phyloP scores from a whole-genome alignment of 2,113 vertebrate genomes.

The Prunella fulvescens region DNA sequence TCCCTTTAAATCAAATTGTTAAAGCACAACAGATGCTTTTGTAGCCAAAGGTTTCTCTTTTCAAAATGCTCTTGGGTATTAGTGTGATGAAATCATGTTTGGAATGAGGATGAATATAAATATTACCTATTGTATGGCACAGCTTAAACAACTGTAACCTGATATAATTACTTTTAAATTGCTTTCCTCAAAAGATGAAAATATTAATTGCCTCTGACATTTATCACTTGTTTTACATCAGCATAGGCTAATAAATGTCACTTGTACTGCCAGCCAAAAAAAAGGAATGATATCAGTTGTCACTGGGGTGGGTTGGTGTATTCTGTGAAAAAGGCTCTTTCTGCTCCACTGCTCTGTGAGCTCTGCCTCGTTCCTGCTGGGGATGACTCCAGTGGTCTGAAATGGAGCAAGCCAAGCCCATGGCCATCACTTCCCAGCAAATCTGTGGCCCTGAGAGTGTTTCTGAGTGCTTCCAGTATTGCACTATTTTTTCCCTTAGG shows the following conservation, averaged over 20 bases:
- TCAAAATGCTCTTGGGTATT: not conserved
- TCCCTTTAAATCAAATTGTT: not conserved
- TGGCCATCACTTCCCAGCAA: not conserved
- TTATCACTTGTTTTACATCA: slow-evolving; percentile 40
- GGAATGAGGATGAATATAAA: not conserved
- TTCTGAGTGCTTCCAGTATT: not conserved
- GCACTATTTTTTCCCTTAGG: not conserved
- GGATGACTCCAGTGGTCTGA: not conserved
- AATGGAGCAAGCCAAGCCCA: not conserved
- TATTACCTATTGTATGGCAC: not conserved
- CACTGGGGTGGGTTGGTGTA: not conserved
- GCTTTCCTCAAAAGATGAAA: slow-evolving; percentile 18
- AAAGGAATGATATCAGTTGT: not conserved
- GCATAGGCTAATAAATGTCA: slow-evolving; percentile 25
- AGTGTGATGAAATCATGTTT: slow-evolving; percentile 4
- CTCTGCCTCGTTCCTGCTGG: not conserved
- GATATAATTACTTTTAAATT: slow-evolving; percentile 41
- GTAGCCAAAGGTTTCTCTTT: not conserved
- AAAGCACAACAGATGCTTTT: slow-evolving; percentile 12
- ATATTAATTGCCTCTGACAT: slow-evolving; percentile 32
- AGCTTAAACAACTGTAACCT: slow-evolving; percentile 32
- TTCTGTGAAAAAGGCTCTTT: not conserved
- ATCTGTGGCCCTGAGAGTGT: not conserved
- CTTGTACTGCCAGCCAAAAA: not conserved
- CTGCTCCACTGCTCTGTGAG: not conserved